Evolutionary conservation across 2,113 vertebrate species (phyloP).

Genomic region (Psilopogon haemacephalus): DNA sequence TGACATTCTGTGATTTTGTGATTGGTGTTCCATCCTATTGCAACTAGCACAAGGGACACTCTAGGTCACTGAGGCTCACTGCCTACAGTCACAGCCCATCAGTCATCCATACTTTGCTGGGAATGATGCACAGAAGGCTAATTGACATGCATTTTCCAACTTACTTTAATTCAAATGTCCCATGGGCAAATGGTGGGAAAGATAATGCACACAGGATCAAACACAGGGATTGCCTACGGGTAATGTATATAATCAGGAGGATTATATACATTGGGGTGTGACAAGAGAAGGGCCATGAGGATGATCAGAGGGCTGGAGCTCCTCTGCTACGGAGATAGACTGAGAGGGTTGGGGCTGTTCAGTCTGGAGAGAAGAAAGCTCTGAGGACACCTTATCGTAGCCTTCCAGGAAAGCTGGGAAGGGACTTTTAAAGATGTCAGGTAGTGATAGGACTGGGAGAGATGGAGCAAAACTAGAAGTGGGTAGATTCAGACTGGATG

Average conservation of each 20-base stretch:
- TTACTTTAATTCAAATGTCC: accelerated
- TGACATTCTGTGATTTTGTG: too few relatives aligned
- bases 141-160: background rate
- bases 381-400: too few relatives aligned
- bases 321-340: too few relatives aligned
- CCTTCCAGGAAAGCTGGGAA: too few relatives aligned
- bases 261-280: background rate
- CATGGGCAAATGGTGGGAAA: background rate
- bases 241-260: background rate
- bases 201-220: background rate
- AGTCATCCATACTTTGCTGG: background rate
- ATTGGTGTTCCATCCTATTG: background rate
- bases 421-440: too few relatives aligned
- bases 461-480: too few relatives aligned
- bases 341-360: too few relatives aligned
- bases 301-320: too few relatives aligned
- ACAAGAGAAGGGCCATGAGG: too few relatives aligned
- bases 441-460: too few relatives aligned
- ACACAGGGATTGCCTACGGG: background rate
- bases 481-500: too few relatives aligned
- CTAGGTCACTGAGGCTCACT: background rate
- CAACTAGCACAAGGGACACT: background rate
- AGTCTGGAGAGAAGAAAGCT: too few relatives aligned
- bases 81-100: background rate
- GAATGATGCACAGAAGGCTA: background rate